These are phyloP conservation scores for Urosaurus nigricauda DNA, from an alignment of 2,797 vertebrate species.

Conservation along the genomic window DNA sequence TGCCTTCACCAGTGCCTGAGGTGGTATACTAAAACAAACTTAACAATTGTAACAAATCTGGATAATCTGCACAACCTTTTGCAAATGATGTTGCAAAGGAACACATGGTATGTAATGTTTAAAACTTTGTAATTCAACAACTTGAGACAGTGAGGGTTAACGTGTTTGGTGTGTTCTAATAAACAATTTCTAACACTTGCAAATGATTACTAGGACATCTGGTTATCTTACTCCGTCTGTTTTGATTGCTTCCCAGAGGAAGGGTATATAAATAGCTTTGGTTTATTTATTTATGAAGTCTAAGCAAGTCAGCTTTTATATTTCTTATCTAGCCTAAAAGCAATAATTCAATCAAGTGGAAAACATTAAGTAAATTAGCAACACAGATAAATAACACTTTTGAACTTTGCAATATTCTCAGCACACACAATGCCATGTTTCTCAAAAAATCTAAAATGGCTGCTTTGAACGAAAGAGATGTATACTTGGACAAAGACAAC, in stretches of 20 bases:
- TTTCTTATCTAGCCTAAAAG: constrained; percentile 22
- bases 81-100: neutral
- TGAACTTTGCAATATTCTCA: constrained; percentile 14
- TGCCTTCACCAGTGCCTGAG: neutral
- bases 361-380: constrained; percentile 16
- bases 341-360: constrained; percentile 16
- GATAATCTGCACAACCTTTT: neutral
- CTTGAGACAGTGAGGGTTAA: neutral
- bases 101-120: fast-evolving
- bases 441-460: neutral
- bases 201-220: neutral
- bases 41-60: neutral
- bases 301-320: constrained; percentile 7
- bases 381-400: neutral
- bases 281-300: neutral
- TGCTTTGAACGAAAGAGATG: neutral
- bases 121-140: neutral
- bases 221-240: constrained; percentile 34
- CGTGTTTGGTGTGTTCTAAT: neutral
- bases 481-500: neutral
- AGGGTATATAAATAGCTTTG: neutral
- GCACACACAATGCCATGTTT: neutral
- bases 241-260: constrained; percentile 27
- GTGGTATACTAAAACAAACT: neutral
- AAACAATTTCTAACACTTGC: constrained; percentile 27